Evolutionary conservation across 2,113 vertebrate genomes (phyloP), one percentile per base, ranked within the genome.

Genomic region (Odontophorus gujanensis): DNA sequence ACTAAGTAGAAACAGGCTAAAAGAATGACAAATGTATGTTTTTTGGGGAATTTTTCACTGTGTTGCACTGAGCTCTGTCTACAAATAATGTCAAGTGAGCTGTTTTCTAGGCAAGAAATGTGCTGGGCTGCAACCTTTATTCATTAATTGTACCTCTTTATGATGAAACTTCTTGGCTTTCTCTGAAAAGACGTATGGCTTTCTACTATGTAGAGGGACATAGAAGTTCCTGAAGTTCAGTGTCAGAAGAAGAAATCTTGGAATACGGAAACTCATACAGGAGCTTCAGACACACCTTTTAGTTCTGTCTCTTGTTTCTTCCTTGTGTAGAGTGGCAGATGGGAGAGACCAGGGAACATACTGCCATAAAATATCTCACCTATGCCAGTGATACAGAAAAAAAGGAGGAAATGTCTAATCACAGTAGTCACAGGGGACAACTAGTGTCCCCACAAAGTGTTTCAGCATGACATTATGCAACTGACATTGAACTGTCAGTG

Each of bases 341-440:
- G 92, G 85, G 85, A 92, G 80, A 92, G 80, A 86, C 61, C 80
- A 66, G 92, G 73, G 93, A 95, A 94, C 18, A 93, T 90, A 92
- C 77, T 42, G 48, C 68, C 0, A 11, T 85, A 93, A 96, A 93
- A 95, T 77, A 50, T 86, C 73, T 76, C 32, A 94, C 87, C 71
- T 88, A 66, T 78, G 87, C n/a, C 73, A 85, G 61, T 75, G 90
- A 91, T 81, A 85, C 62, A 90, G 79, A 86, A 90, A 69, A 57
- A 61, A 78, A 81, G 77, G 24, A 34, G 51, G 62, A 90, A 83
- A 84, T 53, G 36, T 50, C 13, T 67, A 74, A 94, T 78, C 15
- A 6, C 40, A 75, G 51, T 17, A 71, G 26, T 48, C 0, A 0
- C 67, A 89, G 87, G 24, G 79, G 76, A 26, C 65, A 61, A 89